These are phyloP conservation scores for Schrankia costaestrigalis DNA, from an alignment of 2,888 invertebrate genomes.

Conservation along the genomic window DNA sequence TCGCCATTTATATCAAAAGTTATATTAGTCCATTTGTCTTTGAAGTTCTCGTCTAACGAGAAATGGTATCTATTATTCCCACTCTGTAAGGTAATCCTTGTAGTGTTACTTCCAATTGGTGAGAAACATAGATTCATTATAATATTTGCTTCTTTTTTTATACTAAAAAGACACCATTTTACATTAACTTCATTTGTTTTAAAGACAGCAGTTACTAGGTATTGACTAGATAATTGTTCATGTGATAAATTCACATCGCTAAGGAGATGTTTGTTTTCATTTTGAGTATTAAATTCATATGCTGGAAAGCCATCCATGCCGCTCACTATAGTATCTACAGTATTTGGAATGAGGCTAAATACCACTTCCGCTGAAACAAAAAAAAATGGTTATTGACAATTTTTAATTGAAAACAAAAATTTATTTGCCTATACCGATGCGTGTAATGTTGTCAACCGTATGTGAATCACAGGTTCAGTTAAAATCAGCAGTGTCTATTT, in stretches of 20 bases:
- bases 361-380: no score
- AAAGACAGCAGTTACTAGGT: conserved; percentile 45
- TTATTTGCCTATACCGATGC: no score
- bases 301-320: no score
- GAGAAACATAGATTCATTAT: conserved; percentile 42
- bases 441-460: no score
- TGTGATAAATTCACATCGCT: conserved; percentile 1
- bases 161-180: conserved; percentile 47
- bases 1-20: conserved; percentile 30
- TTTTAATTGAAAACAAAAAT: no score
- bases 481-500: no score
- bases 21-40: conserved; percentile 29
- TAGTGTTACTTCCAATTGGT: conserved; percentile 5
- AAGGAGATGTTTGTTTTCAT: not conserved
- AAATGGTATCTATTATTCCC: conserved; percentile 2
- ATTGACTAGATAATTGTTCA: conserved; percentile 36
- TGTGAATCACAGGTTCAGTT: no score
- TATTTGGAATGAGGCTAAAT: no score
- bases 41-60: conserved; percentile 5
- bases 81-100: conserved; percentile 23
- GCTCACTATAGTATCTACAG: no score
- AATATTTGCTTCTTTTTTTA: conserved; percentile 29
- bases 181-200: conserved; percentile 29
- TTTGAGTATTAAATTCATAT: not conserved
- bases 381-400: no score